A percentile compares a stretch with the other conserved stretches of the same genome.
Evolutionary conservation across 2,888 invertebrate species (phyloP).

Genomic region (Rhodophaea formosa): DNA sequence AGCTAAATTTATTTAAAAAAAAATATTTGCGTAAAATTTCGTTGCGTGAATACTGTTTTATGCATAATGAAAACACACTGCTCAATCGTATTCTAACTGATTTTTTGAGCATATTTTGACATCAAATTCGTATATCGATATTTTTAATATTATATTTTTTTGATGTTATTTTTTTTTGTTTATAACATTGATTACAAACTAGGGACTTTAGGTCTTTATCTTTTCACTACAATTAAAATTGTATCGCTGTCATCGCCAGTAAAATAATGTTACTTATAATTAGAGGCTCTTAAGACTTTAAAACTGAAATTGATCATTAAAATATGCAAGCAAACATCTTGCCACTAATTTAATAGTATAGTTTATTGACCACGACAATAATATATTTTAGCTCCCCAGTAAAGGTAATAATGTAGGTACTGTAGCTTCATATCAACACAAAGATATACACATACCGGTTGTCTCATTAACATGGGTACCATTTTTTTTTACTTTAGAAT

Average conservation of each 20-base stretch:
- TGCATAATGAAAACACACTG: neutral
- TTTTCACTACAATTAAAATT: too few relatives aligned
- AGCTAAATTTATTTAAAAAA: too few relatives aligned
- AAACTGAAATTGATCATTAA: neutral
- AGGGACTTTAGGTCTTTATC: too few relatives aligned
- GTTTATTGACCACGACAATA: conserved; percentile 1
- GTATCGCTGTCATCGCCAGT: too few relatives aligned
- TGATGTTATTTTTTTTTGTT: too few relatives aligned
- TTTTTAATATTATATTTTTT: neutral
- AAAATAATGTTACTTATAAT: neutral
- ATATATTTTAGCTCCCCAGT: conserved; percentile 6
- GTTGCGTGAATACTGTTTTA: too few relatives aligned
- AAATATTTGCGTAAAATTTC: too few relatives aligned
- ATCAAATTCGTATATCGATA: neutral
- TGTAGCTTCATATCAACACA: neutral
- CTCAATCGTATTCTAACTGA: neutral
- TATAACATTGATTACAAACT: too few relatives aligned
- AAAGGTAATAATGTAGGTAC: conserved; percentile 3
- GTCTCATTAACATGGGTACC: neutral
- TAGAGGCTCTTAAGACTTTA: neutral
- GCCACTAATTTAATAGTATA: conserved; percentile 10
- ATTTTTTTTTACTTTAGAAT: neutral
- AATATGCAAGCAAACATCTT: neutral
- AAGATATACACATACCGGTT: neutral
- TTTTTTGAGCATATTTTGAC: neutral